Evolutionary conservation across 1,140 invertebrate genomes (phyloP).

Genomic region (Drosophila lini): DNA sequence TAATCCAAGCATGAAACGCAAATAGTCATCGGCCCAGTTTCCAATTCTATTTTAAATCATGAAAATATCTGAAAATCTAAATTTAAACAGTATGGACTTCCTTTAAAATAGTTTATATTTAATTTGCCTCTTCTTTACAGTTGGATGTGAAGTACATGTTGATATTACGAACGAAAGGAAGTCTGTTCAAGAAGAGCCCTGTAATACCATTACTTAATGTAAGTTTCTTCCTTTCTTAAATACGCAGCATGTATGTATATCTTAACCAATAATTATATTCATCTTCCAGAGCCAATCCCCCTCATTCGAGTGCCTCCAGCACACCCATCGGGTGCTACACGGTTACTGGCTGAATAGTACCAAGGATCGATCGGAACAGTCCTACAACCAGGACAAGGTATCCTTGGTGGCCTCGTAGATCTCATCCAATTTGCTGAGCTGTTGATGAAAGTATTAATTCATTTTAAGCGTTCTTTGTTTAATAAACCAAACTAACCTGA

Average conservation of each 20-base stretch:
- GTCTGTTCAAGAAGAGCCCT: conserved; percentile 45
- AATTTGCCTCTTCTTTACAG: conserved; percentile 58
- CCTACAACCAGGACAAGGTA: conserved; percentile 29
- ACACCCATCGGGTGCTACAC: conserved; percentile 44
- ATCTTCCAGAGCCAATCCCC: conserved; percentile 53
- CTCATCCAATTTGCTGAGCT: conserved; percentile 49
- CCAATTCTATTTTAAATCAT: background rate
- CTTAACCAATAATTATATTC: background rate
- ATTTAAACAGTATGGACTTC: background rate
- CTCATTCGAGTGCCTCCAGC: conserved; percentile 62
- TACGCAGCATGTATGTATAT: too few species aligned
- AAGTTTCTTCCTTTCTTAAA: background rate
- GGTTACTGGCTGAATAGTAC: conserved; percentile 59
- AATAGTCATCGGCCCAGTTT: background rate
- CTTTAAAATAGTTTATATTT: background rate
- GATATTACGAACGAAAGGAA: conserved; percentile 79
- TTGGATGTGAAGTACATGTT: conserved; percentile 84
- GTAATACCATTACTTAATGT: conserved; percentile 66
- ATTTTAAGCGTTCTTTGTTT: background rate
- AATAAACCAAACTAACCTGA: conserved; percentile 32
- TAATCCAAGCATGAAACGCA: too few species aligned
- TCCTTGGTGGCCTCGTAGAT: conserved; percentile 40
- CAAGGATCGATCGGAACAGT: conserved; percentile 13
- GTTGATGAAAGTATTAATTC: conserved; percentile 12
- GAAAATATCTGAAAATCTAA: too few species aligned